Evolutionary conservation across 2,797 vertebrate genomes (phyloP).

Genomic region (Cetoscarus ocellatus): DNA sequence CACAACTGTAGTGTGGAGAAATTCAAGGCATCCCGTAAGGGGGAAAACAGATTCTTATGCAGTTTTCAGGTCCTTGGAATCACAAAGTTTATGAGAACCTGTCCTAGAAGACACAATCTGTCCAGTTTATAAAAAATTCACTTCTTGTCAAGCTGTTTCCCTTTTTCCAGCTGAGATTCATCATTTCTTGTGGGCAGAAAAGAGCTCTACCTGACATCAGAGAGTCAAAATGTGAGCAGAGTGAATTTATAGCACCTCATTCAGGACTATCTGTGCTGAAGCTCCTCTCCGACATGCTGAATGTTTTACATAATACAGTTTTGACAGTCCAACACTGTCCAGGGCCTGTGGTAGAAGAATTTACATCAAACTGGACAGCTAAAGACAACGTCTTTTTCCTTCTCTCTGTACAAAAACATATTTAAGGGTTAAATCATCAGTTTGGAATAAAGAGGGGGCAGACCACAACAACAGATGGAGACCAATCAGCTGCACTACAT

Average conservation of each 20-base stretch:
- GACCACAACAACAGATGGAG: conserved; percentile 13
- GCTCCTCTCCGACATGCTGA: conserved; percentile 8
- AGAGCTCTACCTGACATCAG: conserved; percentile 19
- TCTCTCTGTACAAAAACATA: not conserved
- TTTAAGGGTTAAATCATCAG: not conserved
- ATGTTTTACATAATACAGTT: conserved; percentile 16
- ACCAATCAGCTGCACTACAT: conserved; percentile 23
- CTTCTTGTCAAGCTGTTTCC: not conserved
- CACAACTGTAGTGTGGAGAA: too few species aligned
- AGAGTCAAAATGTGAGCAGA: conserved; percentile 10
- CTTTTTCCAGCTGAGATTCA: conserved; percentile 17
- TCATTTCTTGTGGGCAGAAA: conserved; percentile 29
- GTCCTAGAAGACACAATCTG: not conserved
- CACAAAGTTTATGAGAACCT: too few species aligned
- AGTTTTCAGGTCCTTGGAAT: too few species aligned
- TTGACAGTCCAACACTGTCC: not conserved
- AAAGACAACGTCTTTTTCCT: not conserved
- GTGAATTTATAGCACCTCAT: conserved; percentile 32
- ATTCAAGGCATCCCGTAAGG: too few species aligned
- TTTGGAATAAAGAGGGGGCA: not conserved
- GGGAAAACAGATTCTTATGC: too few species aligned
- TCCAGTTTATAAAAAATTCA: not conserved
- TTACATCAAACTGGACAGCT: not conserved
- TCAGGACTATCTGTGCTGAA: conserved; percentile 18
- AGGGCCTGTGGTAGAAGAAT: not conserved